These are phyloP conservation scores for Pelecanus crispus DNA, from an alignment of 2,113 vertebrate species.

Conservation along the genomic window DNA sequence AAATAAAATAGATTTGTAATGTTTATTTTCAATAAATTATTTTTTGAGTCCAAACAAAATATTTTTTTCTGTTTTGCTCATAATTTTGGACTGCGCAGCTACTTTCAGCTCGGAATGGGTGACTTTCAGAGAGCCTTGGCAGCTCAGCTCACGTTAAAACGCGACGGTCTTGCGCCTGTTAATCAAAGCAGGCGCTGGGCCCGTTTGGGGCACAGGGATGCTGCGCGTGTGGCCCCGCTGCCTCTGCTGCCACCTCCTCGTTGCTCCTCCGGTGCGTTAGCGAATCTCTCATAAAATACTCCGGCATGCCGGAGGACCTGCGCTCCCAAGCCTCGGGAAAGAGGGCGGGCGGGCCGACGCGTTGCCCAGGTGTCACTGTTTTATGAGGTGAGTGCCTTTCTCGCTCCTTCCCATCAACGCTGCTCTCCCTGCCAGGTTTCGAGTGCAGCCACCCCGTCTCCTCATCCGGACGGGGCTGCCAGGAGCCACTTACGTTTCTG, in stretches of 20 bases:
- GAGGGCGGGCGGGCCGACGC: background rate
- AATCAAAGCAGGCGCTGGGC: background rate
- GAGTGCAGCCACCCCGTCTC: slow-evolving; percentile 35
- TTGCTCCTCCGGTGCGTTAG: rapidly evolving
- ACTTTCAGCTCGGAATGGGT: background rate
- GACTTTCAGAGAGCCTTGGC: background rate
- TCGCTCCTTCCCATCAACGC: background rate
- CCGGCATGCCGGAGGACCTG: background rate
- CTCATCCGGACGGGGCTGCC: slow-evolving; percentile 39
- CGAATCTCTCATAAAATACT: background rate
- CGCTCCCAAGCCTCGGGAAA: background rate
- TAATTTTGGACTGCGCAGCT: background rate
- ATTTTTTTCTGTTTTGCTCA: slow-evolving; percentile 5
- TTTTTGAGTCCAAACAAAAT: slow-evolving; percentile 31
- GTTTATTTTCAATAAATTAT: slow-evolving; percentile 17
- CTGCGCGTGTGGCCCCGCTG: rapidly evolving
- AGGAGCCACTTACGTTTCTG: slow-evolving; percentile 41
- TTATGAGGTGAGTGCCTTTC: slow-evolving; percentile 41
- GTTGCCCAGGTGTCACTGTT: slow-evolving; percentile 26
- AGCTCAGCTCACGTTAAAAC: background rate
- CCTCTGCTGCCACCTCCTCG: rapidly evolving
- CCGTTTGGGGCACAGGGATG: background rate
- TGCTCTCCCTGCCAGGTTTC: slow-evolving; percentile 13
- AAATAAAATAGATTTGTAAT: background rate
- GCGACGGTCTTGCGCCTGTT: background rate